Base-by-base conservation (phyloP, 2,888 invertebrate species). In the Megalurothrips usitatus region DNA sequence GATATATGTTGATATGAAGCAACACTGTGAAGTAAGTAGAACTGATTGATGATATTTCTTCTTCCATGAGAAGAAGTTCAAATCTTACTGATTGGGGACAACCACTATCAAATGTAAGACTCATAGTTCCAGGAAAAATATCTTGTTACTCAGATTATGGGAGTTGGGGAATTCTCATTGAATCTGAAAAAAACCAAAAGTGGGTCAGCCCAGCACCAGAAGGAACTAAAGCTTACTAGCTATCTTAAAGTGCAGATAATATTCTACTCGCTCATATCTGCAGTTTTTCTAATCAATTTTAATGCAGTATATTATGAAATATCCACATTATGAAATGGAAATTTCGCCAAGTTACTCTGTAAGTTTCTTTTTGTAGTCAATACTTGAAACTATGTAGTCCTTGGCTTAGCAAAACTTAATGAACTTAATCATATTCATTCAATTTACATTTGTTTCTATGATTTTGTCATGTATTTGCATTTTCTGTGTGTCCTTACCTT, bases 331-430 rank as follows among this genome's bases (percentile, higher is more conserved):
- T 75, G 26, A 75, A 26, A 26, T 75, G 68, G 12, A 75, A 75
- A 75, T 75, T 75, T 75, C 68, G 68, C 68, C 68, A 75, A 75
- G 68, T 75, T 75, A 75, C 68, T 75, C 68, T 75, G 68, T 75
- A 75, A 75, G 68, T 75, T 75, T 75, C 68, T 75, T 75, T 75
- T 75, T 23, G 68, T 75, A 75, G 68, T 75, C 68, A 75, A 75
- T 75, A 75, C 26, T 75, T 75, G 68, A 75, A 75, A 75, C 68
- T 75, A 75, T 75, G 68, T 75, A 75, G 68, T 75, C 68, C 68
- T 75, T 75, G 68, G 68, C 68, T 75, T 75, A 75, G 68, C 68
- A 75, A 26, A 75, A 75, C 68, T 75, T 75, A 75, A 75, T 75
- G 23, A 75, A 75, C 26, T 75, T 75, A 75, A 75, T 75, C 68